These are phyloP conservation scores for Sclerurus mexicanus DNA, from an alignment of 2,113 vertebrate genomes.

Conservation along the genomic window DNA sequence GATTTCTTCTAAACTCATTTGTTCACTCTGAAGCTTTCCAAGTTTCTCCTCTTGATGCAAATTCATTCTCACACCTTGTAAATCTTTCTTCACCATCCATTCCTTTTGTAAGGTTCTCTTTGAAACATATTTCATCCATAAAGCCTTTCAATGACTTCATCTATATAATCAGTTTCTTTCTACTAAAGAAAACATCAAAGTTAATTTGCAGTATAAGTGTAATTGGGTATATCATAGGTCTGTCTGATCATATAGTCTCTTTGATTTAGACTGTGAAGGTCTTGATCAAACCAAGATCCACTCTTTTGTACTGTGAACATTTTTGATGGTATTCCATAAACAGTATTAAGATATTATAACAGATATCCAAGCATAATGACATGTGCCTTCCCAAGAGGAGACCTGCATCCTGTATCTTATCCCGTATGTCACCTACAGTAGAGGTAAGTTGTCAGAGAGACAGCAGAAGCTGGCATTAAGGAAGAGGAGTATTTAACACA, in stretches of 20 bases:
- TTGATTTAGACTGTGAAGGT: slow-evolving; percentile 28
- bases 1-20: not conserved
- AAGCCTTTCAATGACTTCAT: slow-evolving; percentile 25
- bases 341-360: not conserved
- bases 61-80: not conserved
- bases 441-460: not conserved
- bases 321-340: not conserved
- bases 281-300: slow-evolving; percentile 22
- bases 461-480: not conserved
- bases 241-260: slow-evolving; percentile 43
- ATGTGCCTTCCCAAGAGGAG: not conserved
- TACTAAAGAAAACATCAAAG: slow-evolving; percentile 43
- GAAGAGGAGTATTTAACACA: not conserved
- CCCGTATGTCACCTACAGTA: not conserved
- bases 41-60: not conserved
- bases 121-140: not conserved
- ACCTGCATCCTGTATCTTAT: not conserved
- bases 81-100: not conserved
- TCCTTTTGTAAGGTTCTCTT: slow-evolving; percentile 1
- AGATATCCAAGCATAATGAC: not conserved
- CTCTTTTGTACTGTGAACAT: not conserved
- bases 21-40: not conserved
- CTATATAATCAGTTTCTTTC: slow-evolving; percentile 1
- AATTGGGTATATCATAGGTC: not conserved
- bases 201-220: not conserved